Conservation (phyloP, 2,113 vertebrate species). For the Lamprologus speciosus region DNA sequence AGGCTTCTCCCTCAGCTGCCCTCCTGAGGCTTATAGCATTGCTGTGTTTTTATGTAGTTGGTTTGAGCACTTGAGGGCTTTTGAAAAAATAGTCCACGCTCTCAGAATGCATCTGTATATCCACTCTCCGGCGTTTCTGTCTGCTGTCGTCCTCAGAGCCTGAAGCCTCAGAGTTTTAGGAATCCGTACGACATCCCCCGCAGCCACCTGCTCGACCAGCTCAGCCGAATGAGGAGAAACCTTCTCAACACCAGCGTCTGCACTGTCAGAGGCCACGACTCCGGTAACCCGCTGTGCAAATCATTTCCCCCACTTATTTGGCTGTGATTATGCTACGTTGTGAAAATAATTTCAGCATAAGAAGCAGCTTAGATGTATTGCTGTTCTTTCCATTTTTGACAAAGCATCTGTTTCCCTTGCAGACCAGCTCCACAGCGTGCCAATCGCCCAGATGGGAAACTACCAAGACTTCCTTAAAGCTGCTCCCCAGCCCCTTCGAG, state of each 20-base stretch:
- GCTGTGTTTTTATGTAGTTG: not conserved
- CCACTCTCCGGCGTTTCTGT: not conserved
- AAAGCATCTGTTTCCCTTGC: not conserved
- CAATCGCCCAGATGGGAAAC: slow-evolving; percentile 97
- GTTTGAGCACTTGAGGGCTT: not conserved
- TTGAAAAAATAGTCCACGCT: not conserved
- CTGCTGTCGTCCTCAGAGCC: slow-evolving; percentile 64
- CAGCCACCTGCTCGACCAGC: slow-evolving; percentile 91
- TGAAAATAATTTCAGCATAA: not conserved
- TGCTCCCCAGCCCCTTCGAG: slow-evolving; percentile 86
- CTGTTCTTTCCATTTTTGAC: not conserved
- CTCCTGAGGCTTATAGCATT: not conserved
- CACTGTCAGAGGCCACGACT: slow-evolving; percentile 85
- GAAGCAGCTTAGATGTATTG: not conserved
- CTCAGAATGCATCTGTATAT: not conserved
- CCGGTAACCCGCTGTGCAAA: slow-evolving; percentile 65
- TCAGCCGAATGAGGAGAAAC: slow-evolving; percentile 95
- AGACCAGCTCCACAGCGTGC: slow-evolving; percentile 95
- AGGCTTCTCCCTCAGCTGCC: not conserved
- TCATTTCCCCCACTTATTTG: not conserved
- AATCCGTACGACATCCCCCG: slow-evolving; percentile 96
- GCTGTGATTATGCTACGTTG: not conserved
- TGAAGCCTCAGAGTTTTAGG: slow-evolving; percentile 92
- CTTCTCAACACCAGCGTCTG: slow-evolving; percentile 83
- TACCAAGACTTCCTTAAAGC: slow-evolving; percentile 96